These are phyloP conservation scores for Anas bahamensis DNA, from an alignment of 2,797 vertebrate species.

Conservation along the genomic window DNA sequence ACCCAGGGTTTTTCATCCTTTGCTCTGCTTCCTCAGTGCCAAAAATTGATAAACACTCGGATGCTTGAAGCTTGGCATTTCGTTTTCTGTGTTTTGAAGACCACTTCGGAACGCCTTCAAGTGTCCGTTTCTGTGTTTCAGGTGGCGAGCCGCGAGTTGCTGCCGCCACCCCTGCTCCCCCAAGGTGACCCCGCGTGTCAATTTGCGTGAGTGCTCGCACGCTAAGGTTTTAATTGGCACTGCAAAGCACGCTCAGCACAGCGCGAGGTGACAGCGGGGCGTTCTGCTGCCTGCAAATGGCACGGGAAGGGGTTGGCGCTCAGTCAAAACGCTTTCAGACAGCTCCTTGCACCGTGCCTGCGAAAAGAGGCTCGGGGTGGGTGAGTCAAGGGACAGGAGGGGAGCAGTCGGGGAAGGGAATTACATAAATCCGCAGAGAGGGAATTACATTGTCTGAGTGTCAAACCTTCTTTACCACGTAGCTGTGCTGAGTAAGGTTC, in stretches of 20 bases:
- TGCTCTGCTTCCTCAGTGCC: not conserved
- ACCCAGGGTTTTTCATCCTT: not conserved
- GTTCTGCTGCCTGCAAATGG: not conserved
- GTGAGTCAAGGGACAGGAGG: not conserved
- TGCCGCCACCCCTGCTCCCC: not conserved
- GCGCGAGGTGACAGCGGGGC: not conserved
- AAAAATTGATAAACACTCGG: not conserved
- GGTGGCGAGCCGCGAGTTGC: not conserved
- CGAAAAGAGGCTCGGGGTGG: not conserved
- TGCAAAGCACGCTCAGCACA: not conserved
- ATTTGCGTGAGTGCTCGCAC: not conserved
- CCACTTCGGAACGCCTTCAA: not conserved
- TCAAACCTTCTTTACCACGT: not conserved
- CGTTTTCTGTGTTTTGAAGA: not conserved
- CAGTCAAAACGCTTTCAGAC: not conserved
- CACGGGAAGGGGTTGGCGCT: not conserved
- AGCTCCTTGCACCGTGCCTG: not conserved
- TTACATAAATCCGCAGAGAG: not conserved
- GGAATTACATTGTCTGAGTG: not conserved
- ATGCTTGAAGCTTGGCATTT: not conserved
- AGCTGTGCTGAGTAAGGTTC: not conserved
- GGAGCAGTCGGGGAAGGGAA: not conserved
- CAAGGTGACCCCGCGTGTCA: not conserved
- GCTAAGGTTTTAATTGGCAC: not conserved
- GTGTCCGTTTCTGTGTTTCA: not conserved